Evolutionary conservation across 1,140 invertebrate species (phyloP), one percentile per base, ranked within the genome.

Genomic region (Achatina immaculata): DNA sequence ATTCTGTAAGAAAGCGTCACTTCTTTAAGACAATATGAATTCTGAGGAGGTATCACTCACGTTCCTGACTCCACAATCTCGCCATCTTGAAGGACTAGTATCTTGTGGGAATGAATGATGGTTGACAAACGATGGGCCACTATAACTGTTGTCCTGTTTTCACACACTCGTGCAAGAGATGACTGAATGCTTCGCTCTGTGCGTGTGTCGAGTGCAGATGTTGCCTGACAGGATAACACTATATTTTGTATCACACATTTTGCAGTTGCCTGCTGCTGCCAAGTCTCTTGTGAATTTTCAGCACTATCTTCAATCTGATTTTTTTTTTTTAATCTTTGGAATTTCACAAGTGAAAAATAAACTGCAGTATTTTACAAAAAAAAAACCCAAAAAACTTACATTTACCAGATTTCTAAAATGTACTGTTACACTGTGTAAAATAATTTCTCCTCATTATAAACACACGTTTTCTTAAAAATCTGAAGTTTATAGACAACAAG

Each of bases 111-210:
- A 89, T 98, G 95, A 84, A 98, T 96, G 81, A 99, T 94, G 0
- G 97, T 99, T 0, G 97, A 98, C 31, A 99, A 91, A 42, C 92
- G 85, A 90, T 99, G 97, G 0, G 97, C 97, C 34, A 99, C 95
- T 55, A 98, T 95, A 45, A 99, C 93, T 0, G 96, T 97, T 0
- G 97, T 98, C 42, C 96, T 94, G 91, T 97, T 96, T 0, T 94
- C 92, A 90, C 96, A 89, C 19, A 91, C 87, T 74, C 84, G 80
- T 21, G 88, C 85, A n/a, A 91, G 81, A 45, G 89, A 88, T 1
- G 86, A 42, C 83, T 91, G 90, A 66, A 91, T 91, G 81, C 91
- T 90, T 68, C 90, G 84, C 74, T 92, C 91, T 34, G 90, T 91
- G 75, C 91, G 88, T 9, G 91, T 91, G 76, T 92, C 91, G 66